Evolutionary conservation across 2,888 invertebrate genomes (phyloP).

Genomic region (Conomelus anceps): DNA sequence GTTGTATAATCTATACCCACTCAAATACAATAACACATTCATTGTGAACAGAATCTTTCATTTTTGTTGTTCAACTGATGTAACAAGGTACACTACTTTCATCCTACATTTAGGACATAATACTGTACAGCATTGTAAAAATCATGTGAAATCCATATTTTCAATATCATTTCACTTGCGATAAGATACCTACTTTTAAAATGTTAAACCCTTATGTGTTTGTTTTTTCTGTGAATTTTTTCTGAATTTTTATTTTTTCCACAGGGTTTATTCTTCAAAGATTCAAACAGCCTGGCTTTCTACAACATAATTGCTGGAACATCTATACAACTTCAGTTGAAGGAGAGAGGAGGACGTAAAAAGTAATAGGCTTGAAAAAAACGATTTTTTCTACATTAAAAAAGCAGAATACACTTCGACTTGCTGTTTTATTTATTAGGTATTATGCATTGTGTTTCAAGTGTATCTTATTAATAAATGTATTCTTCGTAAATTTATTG

Average conservation of each 20-base stretch:
- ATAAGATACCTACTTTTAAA: too few species aligned
- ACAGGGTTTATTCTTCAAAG: conserved; percentile 96
- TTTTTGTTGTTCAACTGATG: neutral
- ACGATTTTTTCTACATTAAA: conserved; percentile 46
- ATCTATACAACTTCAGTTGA: conserved; percentile 80
- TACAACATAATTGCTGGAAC: conserved; percentile 88
- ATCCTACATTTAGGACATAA: too few species aligned
- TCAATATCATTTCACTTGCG: too few species aligned
- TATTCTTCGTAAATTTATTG: neutral
- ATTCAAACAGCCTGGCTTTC: conserved; percentile 87
- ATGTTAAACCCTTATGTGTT: too few species aligned
- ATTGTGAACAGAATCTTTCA: conserved; percentile 16
- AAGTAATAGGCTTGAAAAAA: conserved; percentile 55
- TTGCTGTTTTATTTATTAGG: neutral
- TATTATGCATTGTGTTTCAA: neutral
- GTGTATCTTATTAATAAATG: neutral
- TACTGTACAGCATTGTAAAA: too few species aligned
- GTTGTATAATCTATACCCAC: too few species aligned
- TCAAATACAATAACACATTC: too few species aligned
- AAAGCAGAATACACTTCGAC: conserved; percentile 48
- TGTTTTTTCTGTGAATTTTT: too few species aligned
- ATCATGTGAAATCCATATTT: too few species aligned
- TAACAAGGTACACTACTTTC: too few species aligned
- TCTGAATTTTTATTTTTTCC: conserved; percentile 38
- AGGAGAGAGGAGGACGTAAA: conserved; percentile 96